These are phyloP conservation scores for Felis chaus DNA, from an alignment of 2,113 vertebrate genomes.

Conservation along the genomic window DNA sequence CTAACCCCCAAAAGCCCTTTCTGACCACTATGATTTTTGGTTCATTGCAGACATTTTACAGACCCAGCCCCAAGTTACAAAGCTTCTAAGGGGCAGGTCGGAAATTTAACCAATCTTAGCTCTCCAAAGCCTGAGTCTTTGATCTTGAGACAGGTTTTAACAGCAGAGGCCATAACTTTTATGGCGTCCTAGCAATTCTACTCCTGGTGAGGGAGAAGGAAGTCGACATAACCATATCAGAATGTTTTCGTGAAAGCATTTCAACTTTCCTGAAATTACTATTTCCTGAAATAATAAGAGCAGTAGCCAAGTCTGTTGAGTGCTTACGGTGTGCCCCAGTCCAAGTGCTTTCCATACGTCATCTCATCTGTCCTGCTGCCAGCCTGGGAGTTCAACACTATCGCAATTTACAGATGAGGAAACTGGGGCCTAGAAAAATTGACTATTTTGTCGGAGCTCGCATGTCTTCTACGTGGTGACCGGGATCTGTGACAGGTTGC, in stretches of 20 bases:
- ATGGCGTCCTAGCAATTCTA: neutral
- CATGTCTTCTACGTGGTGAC: neutral
- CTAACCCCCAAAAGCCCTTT: neutral
- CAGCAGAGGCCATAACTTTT: neutral
- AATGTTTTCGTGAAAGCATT: conserved; percentile 11
- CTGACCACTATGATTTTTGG: neutral
- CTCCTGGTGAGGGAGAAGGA: neutral
- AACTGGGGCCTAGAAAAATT: conserved; percentile 14
- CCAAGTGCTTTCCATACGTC: neutral
- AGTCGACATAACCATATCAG: neutral
- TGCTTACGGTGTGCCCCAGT: neutral
- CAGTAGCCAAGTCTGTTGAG: neutral
- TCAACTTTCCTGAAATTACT: conserved; percentile 32
- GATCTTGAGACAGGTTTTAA: neutral
- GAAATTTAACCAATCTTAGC: neutral
- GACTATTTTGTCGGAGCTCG: neutral
- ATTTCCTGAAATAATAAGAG: neutral
- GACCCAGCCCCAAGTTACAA: neutral
- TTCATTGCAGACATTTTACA: neutral
- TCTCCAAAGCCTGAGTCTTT: neutral
- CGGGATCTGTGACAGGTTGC: neutral
- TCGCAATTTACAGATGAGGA: conserved; percentile 9
- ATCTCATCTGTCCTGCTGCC: neutral
- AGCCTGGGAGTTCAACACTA: neutral
- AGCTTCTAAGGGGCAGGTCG: neutral